phyloP scores from a whole-genome alignment of 2,888 invertebrate species.

The Acanthosoma haemorrhoidale region DNA sequence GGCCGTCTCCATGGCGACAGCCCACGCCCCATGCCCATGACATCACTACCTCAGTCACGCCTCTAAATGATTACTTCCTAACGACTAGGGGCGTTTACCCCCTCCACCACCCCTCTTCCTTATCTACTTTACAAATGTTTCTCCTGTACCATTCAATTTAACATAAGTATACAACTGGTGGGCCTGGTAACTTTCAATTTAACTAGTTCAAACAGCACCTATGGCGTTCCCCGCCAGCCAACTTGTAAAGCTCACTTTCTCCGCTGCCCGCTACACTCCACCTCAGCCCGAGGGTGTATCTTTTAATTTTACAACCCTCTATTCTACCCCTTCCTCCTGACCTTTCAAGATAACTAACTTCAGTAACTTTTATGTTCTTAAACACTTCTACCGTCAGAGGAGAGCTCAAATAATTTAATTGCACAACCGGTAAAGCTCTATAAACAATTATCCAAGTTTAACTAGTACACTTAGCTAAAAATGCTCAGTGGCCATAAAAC shows the following conservation, averaged over 20 bases:
- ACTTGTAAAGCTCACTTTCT: slow-evolving; percentile 11
- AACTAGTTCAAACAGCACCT: slow-evolving; percentile 18
- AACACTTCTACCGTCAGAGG: background rate
- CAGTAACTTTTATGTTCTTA: background rate
- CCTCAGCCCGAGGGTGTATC: background rate
- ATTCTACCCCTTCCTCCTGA: background rate
- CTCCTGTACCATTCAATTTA: slow-evolving; percentile 23
- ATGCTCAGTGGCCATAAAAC: too few relatives aligned
- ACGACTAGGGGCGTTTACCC: slow-evolving; percentile 13
- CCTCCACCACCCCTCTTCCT: background rate
- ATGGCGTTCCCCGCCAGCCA: slow-evolving; percentile 14
- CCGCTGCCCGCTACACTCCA: background rate
- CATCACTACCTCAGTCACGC: slow-evolving; percentile 13
- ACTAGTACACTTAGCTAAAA: too few relatives aligned
- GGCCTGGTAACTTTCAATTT: slow-evolving; percentile 19
- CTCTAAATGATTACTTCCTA: slow-evolving; percentile 24
- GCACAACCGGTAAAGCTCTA: too few relatives aligned
- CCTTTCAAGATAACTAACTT: slow-evolving; percentile 1
- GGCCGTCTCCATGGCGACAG: slow-evolving; percentile 23
- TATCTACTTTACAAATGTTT: slow-evolving; percentile 18
- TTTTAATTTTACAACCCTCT: slow-evolving; percentile 17
- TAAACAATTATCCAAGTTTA: too few relatives aligned
- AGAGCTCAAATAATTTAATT: background rate
- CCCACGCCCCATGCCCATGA: slow-evolving; percentile 18
- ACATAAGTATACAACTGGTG: slow-evolving; percentile 27